Evolutionary conservation across 2,113 vertebrate species (phyloP), one percentile per base, ranked within the genome.

Genomic region (cattle (Bos taurus)): DNA sequence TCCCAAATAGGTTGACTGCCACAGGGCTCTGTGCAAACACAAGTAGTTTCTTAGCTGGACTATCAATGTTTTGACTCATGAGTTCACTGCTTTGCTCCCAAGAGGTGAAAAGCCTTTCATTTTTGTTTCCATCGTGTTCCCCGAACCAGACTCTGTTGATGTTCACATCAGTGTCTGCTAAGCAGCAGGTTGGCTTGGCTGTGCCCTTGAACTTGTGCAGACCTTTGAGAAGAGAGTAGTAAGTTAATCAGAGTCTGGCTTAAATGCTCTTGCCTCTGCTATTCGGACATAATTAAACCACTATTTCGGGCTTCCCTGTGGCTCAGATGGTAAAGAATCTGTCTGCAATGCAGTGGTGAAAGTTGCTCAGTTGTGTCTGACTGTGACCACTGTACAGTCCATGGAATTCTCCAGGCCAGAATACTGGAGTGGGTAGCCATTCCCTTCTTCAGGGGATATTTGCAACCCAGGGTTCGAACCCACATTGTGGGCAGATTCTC

Each of bases 281-380:
- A 12, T 78, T 48, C 16, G 40, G 80, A 30, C 21, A 26, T 80
- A 84, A 97, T 94, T 92, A 97, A 94, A 83, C 91, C 50, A 80
- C 15, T 21, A 2, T 67, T 87, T 74, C 77, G 52, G 96, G 96
- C n/a, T 89, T 89, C 78, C 74, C 54, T 74, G 67, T 40, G 12
- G 67, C 67, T 74, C 67, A 40, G 36, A 12, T 74, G n/a, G 19
- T 40, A 25, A 74, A 74, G 67, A 74, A 25, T 74, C 19, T 36
- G 19, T 36, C n/a, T 40, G 67, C 67, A 74, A 0, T 25, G 10
- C 21, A 40, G 36, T 36, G 13, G 21, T 74, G 36, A 40, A 40
- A 40, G 36, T 40, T 13, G 19, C 21, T 71, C n/a, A 40, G n/a
- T 40, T 23, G 67, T 40, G 67, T 71, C 67, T 40, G 67, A 40